Base-by-base conservation (phyloP, 1,140 invertebrate species). In the Eufriesea mexicana region DNA sequence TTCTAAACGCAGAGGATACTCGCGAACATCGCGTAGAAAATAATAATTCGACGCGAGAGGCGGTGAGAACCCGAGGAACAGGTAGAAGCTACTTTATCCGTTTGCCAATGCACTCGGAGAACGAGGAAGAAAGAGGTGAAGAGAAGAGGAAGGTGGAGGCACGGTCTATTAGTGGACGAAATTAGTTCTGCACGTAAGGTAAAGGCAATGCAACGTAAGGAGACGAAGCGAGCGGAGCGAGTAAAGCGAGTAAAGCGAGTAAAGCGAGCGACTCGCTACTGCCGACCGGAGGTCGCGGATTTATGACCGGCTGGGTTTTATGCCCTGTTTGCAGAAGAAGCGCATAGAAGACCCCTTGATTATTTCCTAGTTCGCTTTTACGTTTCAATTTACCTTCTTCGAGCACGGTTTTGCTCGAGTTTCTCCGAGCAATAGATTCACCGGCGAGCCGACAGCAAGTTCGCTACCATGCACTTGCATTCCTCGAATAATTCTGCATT, bases 281-380 rank as follows among this genome's bases (percentile, higher is more conserved):
- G 62, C 23, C 25, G 49, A 20, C 59, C 82, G 76, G 61, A 84
- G 68, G 82, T 79, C 82, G 82, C 45, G 76, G 77, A 79, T 84
- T 84, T 79, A 84, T 72, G 82, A 20, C 77, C 51, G 18, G 18
- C 49, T n/a, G n/a, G 57, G 68, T 84, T 84, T 84, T 79, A 79
- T 79, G 59, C 68, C 67, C 72, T 74, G 79, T 84, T 76, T 64
- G 71, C 20, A 68, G 55, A 82, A 71, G 79, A 84, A 74, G 51
- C 59, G 16, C 35, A 62, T 7, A 62, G 61, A 75, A 82, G 71
- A 61, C 4, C 23, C 64, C 20, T 81, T 83, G 83, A 84, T 81
- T 83, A 84, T 82, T 84, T 82, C 79, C 83, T 81, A 84, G 51
- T 66, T 20, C 51, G 25, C 82, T 73, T 84, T 84, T 84, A 84